phyloP scores from a whole-genome alignment of 2,888 invertebrate species.

The Nephrocerus scutellatus region DNA sequence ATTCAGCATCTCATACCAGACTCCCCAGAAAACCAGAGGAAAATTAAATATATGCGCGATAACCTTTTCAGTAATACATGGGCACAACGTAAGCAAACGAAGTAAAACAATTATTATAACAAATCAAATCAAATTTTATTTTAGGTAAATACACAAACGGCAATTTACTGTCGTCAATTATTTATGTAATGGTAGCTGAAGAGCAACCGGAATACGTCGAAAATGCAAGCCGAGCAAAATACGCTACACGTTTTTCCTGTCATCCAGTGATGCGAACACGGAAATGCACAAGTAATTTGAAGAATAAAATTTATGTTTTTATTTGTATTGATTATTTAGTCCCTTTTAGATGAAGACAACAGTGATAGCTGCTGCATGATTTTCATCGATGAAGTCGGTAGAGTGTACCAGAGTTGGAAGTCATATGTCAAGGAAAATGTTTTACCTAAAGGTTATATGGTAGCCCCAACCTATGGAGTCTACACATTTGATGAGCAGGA shows the following conservation, averaged over 20 bases:
- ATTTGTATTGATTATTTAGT: not conserved
- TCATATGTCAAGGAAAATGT: constrained; percentile 46
- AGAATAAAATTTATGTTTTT: not conserved
- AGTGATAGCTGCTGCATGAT: constrained; percentile 39
- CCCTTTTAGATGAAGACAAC: constrained; percentile 20
- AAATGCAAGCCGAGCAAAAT: constrained; percentile 18
- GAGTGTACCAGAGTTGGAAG: constrained; percentile 49
- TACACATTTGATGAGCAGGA: constrained; percentile 26
- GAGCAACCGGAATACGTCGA: no score
- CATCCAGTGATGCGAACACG: constrained; percentile 40
- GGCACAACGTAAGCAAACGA: constrained; percentile 35
- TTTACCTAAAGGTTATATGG: constrained; percentile 46
- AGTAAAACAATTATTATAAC: not conserved
- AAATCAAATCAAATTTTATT: not conserved
- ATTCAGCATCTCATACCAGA: constrained; percentile 29
- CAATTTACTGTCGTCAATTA: constrained; percentile 33
- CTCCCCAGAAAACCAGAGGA: constrained; percentile 14
- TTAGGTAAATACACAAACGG: constrained; percentile 40
- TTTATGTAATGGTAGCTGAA: constrained; percentile 37
- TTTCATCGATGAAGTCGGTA: constrained; percentile 41
- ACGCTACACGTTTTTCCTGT: constrained; percentile 27
- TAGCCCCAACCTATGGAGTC: constrained; percentile 47
- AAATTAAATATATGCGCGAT: constrained; percentile 24
- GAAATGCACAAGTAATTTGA: constrained; percentile 37
- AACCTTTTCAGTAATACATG: constrained; percentile 32